Evolutionary conservation across 2,113 vertebrate species (phyloP).

Genomic region (Paralichthys olivaceus): DNA sequence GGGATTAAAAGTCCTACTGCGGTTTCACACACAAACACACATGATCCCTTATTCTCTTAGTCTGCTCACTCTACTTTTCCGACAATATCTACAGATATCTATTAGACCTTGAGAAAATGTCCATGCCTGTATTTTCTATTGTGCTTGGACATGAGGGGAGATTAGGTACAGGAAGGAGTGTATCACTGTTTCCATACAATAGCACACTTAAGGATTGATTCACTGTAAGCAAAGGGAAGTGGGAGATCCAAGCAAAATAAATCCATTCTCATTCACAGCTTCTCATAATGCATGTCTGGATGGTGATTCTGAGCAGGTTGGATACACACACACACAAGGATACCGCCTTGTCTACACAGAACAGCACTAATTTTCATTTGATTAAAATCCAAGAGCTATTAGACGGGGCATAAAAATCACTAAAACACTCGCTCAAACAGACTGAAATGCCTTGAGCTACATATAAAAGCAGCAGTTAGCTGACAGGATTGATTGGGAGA

Average conservation of each 20-base stretch:
- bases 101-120: constrained; percentile 39
- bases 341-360: constrained; percentile 6
- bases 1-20: constrained; percentile 49
- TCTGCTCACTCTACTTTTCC: constrained; percentile 22
- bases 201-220: constrained; percentile 24
- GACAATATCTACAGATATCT: constrained; percentile 8
- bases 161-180: constrained; percentile 12
- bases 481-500: constrained; percentile 27
- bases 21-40: constrained; percentile 44
- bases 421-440: neutral
- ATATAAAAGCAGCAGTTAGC: constrained; percentile 24
- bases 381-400: constrained; percentile 38
- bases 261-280: constrained; percentile 32
- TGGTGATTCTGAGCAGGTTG: constrained; percentile 40
- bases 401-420: constrained; percentile 19
- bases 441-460: neutral
- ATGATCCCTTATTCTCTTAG: constrained; percentile 28
- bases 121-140: constrained; percentile 37
- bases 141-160: constrained; percentile 23
- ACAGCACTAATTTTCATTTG: constrained; percentile 6
- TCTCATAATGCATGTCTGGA: constrained; percentile 25
- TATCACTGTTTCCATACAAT: constrained; percentile 51
- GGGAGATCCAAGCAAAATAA: constrained; percentile 59
- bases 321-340: constrained; percentile 2
- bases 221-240: constrained; percentile 30